phyloP scores from a whole-genome alignment of 2,888 invertebrate genomes.

The Thysanoteuthis rhombus region DNA sequence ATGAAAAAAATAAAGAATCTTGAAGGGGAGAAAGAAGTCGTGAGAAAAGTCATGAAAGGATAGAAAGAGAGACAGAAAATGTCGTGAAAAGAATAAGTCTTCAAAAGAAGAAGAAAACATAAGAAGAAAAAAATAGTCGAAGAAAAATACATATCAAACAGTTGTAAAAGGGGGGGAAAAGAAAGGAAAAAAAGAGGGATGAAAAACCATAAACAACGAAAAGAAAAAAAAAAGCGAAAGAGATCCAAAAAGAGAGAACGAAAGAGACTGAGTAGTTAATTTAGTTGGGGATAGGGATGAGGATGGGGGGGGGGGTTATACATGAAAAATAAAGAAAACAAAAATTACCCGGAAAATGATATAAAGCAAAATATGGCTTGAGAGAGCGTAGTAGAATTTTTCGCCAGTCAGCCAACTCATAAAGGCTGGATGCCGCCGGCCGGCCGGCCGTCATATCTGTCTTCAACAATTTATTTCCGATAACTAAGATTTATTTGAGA shows the following conservation, averaged over 20 bases:
- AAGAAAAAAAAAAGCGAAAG: background rate
- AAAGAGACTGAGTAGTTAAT: too few species aligned
- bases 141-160: background rate
- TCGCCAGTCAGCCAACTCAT: too few species aligned
- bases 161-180: background rate
- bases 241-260: too few species aligned
- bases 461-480: background rate
- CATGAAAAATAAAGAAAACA: background rate
- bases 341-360: background rate
- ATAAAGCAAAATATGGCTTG: background rate
- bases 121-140: background rate
- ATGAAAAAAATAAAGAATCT: background rate
- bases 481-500: conserved; percentile 12
- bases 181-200: background rate
- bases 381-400: background rate
- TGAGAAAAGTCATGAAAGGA: background rate
- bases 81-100: background rate
- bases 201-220: background rate
- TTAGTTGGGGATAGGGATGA: too few species aligned
- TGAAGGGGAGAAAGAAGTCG: too few species aligned
- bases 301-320: too few species aligned
- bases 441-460: background rate
- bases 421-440: background rate
- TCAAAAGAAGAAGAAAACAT: background rate
- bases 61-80: background rate